Percentiles rank a stretch among this genome's conserved stretches.
phyloP scores from a whole-genome alignment of 1,140 invertebrate species.

The Panagrolaimus sp. region DNA sequence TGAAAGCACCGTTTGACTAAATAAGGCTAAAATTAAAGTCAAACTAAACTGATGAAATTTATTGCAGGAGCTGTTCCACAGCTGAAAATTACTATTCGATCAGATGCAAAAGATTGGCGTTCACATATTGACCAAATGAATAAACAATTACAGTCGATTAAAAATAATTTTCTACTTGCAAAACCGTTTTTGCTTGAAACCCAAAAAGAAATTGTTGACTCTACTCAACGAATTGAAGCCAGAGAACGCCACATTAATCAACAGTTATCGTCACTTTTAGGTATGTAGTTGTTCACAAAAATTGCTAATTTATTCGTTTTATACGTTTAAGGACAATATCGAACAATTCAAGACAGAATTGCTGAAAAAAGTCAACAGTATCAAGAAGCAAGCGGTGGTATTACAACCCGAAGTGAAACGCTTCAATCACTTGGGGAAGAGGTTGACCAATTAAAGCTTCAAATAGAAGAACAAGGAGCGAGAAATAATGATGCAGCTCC shows the following conservation, averaged over 20 bases:
- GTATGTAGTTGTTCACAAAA: too few relatives aligned
- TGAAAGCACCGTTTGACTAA: too few relatives aligned
- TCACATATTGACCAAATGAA: constrained; percentile 81
- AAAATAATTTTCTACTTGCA: constrained; percentile 65
- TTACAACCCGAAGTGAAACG: constrained; percentile 73
- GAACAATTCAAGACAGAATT: constrained; percentile 25
- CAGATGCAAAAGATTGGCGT: constrained; percentile 71
- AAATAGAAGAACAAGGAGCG: constrained; percentile 72
- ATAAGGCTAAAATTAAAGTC: too few relatives aligned
- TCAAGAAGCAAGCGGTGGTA: constrained; percentile 69
- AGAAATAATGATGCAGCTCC: constrained; percentile 66
- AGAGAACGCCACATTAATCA: constrained; percentile 80
- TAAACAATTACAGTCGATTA: constrained; percentile 68
- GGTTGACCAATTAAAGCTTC: constrained; percentile 77
- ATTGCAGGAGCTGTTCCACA: neutral
- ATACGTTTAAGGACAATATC: constrained; percentile 66
- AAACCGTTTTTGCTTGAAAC: constrained; percentile 72
- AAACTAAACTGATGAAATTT: too few relatives aligned
- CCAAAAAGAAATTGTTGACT: constrained; percentile 69
- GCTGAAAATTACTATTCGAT: constrained; percentile 17
- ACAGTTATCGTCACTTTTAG: constrained; percentile 71
- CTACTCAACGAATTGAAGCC: constrained; percentile 75
- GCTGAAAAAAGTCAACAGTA: constrained; percentile 58
- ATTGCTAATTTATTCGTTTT: too few relatives aligned
- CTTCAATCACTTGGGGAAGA: constrained; percentile 74